Evolutionary conservation across 2,888 invertebrate species (phyloP).

Genomic region (Adela reaumurella): DNA sequence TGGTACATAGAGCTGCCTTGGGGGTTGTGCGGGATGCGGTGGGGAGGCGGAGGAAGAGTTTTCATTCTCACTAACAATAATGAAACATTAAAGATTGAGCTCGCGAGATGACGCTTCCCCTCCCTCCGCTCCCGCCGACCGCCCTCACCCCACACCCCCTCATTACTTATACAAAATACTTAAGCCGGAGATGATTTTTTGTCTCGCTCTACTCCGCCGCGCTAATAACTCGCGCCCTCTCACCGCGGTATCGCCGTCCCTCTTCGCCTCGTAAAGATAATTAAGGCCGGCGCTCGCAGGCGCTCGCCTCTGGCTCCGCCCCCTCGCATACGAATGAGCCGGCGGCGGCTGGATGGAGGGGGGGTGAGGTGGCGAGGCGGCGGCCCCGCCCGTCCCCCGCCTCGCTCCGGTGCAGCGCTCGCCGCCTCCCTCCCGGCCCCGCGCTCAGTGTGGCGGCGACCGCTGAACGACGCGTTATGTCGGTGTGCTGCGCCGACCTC

Average conservation of each 20-base stretch:
- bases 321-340: slow-evolving; percentile 11
- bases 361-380: not conserved
- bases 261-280: slow-evolving; percentile 49
- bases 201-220: slow-evolving; percentile 59
- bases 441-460: slow-evolving; percentile 54
- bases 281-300: slow-evolving; percentile 27
- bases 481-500: slow-evolving; percentile 27
- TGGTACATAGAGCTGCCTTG: not conserved
- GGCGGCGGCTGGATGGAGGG: not conserved
- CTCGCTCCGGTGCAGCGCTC: slow-evolving; percentile 14
- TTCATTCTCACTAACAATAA: slow-evolving; percentile 17
- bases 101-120: slow-evolving; percentile 42
- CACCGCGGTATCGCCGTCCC: slow-evolving; percentile 42
- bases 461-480: slow-evolving; percentile 37
- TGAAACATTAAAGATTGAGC: slow-evolving; percentile 54
- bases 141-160: slow-evolving; percentile 43
- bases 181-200: slow-evolving; percentile 48
- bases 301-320: slow-evolving; percentile 26
- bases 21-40: not conserved
- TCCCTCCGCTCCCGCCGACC: slow-evolving; percentile 26
- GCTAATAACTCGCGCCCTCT: slow-evolving; percentile 64
- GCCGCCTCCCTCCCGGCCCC: slow-evolving; percentile 21
- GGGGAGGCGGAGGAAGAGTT: not conserved
- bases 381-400: slow-evolving; percentile 9
- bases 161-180: slow-evolving; percentile 60